Evolutionary conservation across 2,797 vertebrate genomes (phyloP), one percentile per base, ranked within the genome.

Genomic region (Picus viridis): DNA sequence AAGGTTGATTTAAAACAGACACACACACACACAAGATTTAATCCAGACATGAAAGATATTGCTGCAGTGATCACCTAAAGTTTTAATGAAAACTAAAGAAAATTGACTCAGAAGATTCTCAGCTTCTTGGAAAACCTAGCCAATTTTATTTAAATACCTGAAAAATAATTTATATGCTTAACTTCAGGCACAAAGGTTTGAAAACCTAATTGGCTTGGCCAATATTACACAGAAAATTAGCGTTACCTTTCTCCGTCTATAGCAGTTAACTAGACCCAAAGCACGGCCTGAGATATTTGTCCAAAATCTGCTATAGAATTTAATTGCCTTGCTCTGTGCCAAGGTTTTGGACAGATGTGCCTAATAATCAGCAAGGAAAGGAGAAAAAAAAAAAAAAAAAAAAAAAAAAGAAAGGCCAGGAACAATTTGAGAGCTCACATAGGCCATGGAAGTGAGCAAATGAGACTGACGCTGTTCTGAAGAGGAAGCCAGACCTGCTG

Each of bases 81-180:
- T 94, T 94, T 95, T 93, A 95, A 93, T 94, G 92, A 94, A 90
- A 45, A 88, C 49, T 92, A 76, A 93, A 86, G 87, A 39, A 96
- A 94, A 90, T 83, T 89, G 84, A 70, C 79, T 92, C 45, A 83
- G 47, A 93, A 72, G 53, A 89, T 86, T 49, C 64, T 72, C 68
- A 70, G 57, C 73, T 83, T 70, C 58, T 29, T 29, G 51, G 49
- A 89, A 96, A 96, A 75, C 41, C 39, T 10, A n/a, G 30, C 30
- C 61, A 68, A 89, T 92, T 90, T 92, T 84, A 93, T 87, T 94
- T 94, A 95, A 94, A 94, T 78, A 73, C 57, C 63, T 88, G 73
- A 83, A 96, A 94, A 95, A 94, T 94, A 94, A 95, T 94, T 94
- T 90, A 93, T 90, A 90, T 70, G 72, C 53, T 94, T 92, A 87